A percentile compares a stretch with the other conserved stretches of the same genome.
These are phyloP conservation scores for Lasioglossum baleicum DNA, from an alignment of 1,140 invertebrate genomes.

Conservation along the genomic window DNA sequence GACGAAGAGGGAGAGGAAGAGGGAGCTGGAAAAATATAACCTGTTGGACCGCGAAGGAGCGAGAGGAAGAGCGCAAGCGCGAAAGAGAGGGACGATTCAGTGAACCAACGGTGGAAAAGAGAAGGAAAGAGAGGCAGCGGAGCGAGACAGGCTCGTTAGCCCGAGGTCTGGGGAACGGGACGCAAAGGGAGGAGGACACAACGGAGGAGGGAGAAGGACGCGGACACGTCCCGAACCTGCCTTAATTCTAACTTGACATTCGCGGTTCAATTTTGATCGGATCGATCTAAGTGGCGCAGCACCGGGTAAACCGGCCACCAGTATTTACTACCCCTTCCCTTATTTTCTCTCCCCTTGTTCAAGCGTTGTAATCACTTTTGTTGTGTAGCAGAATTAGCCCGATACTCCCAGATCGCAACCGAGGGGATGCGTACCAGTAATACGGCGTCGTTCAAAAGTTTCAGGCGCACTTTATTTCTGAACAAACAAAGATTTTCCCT, in stretches of 20 bases:
- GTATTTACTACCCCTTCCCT: slow-evolving; percentile 48
- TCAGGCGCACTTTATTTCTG: no score
- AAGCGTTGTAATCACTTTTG: slow-evolving; percentile 8
- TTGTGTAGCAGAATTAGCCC: slow-evolving; percentile 10
- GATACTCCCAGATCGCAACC: no score
- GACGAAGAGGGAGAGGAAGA: slow-evolving; percentile 22
- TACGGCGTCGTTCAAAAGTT: no score
- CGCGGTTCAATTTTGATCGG: slow-evolving; percentile 74
- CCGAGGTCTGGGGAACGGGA: background rate
- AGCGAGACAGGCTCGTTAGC: slow-evolving; percentile 34
- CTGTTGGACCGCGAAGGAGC: slow-evolving; percentile 77
- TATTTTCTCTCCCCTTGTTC: slow-evolving; percentile 4
- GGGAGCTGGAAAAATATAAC: slow-evolving; percentile 76
- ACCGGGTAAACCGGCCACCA: slow-evolving; percentile 32
- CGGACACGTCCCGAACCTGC: slow-evolving; percentile 73
- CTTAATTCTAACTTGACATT: slow-evolving; percentile 76
- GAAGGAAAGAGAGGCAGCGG: slow-evolving; percentile 47
- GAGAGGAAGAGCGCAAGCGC: slow-evolving; percentile 42
- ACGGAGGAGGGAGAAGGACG: slow-evolving; percentile 50
- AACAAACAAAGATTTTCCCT: no score
- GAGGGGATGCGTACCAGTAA: no score
- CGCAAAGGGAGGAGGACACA: slow-evolving; percentile 17
- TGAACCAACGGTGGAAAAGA: slow-evolving; percentile 53
- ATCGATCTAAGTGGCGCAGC: slow-evolving; percentile 67
- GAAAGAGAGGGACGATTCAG: slow-evolving; percentile 41